These are phyloP conservation scores for Parascotia fuliginaria DNA, from an alignment of 2,888 invertebrate species.

Conservation along the genomic window DNA sequence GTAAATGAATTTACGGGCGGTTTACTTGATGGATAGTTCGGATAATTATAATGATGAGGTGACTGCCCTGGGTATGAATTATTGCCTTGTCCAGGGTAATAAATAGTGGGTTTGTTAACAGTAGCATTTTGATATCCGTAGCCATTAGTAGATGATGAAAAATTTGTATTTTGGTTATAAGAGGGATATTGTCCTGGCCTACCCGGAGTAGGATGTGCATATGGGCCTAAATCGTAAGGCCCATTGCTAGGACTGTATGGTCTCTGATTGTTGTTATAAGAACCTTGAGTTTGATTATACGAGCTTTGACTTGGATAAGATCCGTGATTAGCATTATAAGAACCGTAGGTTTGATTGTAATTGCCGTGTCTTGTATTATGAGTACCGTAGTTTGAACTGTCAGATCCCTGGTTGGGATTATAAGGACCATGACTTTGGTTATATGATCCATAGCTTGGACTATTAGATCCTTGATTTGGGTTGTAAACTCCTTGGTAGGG, in stretches of 20 bases:
- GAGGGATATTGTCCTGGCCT: slow-evolving; percentile 9
- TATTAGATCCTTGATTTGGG: slow-evolving; percentile 1
- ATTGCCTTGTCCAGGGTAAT: slow-evolving; percentile 16
- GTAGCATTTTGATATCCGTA: slow-evolving; percentile 22
- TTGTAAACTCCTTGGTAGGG: neutral
- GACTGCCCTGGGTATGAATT: slow-evolving; percentile 17
- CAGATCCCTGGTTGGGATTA: slow-evolving; percentile 11
- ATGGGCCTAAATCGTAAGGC: neutral
- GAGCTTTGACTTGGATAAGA: neutral
- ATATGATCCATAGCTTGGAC: neutral
- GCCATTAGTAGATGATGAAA: slow-evolving; percentile 12
- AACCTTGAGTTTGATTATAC: neutral
- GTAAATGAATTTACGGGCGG: neutral
- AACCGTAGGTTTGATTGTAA: slow-evolving; percentile 1
- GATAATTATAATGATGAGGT: slow-evolving; percentile 18
- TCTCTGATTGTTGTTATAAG: slow-evolving; percentile 1
- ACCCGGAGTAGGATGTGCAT: neutral
- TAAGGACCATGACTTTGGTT: slow-evolving; percentile 1
- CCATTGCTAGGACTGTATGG: slow-evolving; percentile 1
- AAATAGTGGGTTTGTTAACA: slow-evolving; percentile 26
- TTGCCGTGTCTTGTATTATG: neutral
- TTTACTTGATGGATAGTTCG: slow-evolving; percentile 1
- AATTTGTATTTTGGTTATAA: slow-evolving; percentile 22
- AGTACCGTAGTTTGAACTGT: slow-evolving; percentile 8
- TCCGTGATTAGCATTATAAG: neutral